Percentiles rank a stretch among this genome's conserved stretches.
These are phyloP conservation scores for Rhogogaster chlorosoma DNA, from an alignment of 2,888 invertebrate species.

Conservation along the genomic window DNA sequence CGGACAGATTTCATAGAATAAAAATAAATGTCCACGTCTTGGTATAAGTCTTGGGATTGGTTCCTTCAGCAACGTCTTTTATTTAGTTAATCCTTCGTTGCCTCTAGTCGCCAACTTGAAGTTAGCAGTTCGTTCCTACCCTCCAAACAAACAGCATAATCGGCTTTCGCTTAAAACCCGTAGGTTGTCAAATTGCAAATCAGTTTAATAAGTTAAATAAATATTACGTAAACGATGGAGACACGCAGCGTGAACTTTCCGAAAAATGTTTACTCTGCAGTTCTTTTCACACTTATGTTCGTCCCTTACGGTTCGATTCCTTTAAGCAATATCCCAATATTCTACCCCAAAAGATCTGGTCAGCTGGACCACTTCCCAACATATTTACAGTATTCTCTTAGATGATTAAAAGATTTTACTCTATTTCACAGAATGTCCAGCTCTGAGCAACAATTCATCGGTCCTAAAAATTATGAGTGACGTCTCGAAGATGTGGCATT, in stretches of 20 bases:
- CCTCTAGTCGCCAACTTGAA: constrained; percentile 14
- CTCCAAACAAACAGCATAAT: constrained; percentile 25
- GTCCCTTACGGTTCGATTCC: constrained; percentile 19
- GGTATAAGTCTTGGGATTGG: neutral
- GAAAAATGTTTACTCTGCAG: neutral
- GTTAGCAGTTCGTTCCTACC: constrained; percentile 37
- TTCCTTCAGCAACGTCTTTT: constrained; percentile 25
- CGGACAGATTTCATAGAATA: constrained; percentile 25
- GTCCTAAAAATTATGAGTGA: constrained; percentile 44
- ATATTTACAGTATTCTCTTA: neutral
- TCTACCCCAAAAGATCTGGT: neutral
- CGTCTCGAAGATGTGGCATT: constrained; percentile 55
- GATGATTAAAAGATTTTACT: neutral
- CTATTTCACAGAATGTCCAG: constrained; percentile 38
- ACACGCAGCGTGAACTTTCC: neutral
- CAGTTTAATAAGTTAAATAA: constrained; percentile 20
- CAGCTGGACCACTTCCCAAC: neutral
- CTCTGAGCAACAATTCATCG: constrained; percentile 42
- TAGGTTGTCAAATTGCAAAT: constrained; percentile 21
- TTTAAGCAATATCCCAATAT: neutral
- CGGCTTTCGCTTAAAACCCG: constrained; percentile 17
- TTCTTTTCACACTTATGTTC: neutral
- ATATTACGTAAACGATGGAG: constrained; percentile 22
- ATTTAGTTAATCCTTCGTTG: constrained; percentile 27
- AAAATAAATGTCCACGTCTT: constrained; percentile 5